A percentile compares a stretch with the other conserved stretches of the same genome.
These are phyloP conservation scores for Coccyzus lansbergi DNA, from an alignment of 2,797 vertebrate species.

Conservation along the genomic window DNA sequence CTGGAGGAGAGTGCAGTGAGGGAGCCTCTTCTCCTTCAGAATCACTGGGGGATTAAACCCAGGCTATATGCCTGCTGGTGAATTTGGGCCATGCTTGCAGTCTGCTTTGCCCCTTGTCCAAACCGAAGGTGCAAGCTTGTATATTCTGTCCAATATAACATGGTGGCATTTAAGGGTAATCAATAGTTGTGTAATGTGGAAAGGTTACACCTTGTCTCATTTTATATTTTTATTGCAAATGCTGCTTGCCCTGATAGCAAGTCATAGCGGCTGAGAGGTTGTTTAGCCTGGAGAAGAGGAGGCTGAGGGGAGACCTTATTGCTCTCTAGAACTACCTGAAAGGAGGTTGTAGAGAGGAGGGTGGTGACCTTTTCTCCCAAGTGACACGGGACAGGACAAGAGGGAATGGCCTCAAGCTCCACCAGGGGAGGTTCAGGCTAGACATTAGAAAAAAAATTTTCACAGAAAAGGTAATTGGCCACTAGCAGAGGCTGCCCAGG, in stretches of 20 bases:
- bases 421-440: no score
- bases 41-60: neutral
- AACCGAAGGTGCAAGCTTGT: fast-evolving
- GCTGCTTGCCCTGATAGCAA: neutral
- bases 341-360: no score
- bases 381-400: no score
- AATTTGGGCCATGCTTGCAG: neutral
- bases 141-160: fast-evolving
- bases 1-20: neutral
- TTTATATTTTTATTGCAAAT: neutral
- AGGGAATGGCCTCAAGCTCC: no score
- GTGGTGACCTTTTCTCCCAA: no score
- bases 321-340: no score
- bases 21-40: neutral
- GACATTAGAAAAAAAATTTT: no score
- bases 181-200: neutral
- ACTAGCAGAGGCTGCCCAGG: no score
- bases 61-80: fast-evolving
- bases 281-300: no score
- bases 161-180: neutral
- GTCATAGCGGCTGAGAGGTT: no score
- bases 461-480: no score
- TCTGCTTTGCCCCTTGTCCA: neutral
- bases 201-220: neutral
- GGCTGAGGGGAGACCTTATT: no score